Conservation (phyloP, 1,140 invertebrate genomes). For the Maconellicoccus hirsutus region DNA sequence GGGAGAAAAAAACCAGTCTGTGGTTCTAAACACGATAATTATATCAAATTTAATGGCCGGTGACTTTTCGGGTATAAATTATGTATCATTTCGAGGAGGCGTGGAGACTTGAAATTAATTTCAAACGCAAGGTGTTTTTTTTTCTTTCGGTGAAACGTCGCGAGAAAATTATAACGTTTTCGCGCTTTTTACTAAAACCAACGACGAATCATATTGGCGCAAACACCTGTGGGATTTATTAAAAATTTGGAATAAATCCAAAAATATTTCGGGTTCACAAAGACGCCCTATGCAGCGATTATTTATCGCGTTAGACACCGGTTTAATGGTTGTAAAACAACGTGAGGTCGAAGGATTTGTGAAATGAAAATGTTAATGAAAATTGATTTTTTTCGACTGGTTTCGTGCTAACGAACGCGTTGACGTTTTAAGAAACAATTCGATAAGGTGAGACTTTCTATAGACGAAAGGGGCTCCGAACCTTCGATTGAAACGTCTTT, state of each 20-base stretch:
- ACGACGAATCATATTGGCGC: too few species aligned
- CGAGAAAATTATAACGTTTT: not conserved
- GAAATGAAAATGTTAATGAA: conserved; percentile 10
- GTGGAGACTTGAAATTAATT: not conserved
- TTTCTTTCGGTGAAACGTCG: not conserved
- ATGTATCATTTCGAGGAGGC: not conserved
- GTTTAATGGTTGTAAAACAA: conserved; percentile 9
- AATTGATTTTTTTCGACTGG: conserved; percentile 1
- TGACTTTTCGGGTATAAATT: conserved; percentile 5
- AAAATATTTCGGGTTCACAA: not conserved
- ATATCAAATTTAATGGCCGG: not conserved
- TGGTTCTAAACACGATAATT: not conserved
- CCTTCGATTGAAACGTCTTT: too few species aligned
- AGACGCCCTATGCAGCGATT: not conserved
- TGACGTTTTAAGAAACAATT: too few species aligned
- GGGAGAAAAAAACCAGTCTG: not conserved
- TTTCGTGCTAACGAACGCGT: not conserved
- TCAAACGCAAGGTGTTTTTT: not conserved
- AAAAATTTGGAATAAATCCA: not conserved
- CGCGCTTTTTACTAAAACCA: too few species aligned
- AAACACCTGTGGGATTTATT: not conserved
- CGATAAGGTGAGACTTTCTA: too few species aligned
- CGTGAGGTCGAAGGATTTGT: not conserved
- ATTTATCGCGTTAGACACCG: not conserved
- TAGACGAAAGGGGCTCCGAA: too few species aligned